Conservation (phyloP, 2,113 vertebrate genomes). For the Bufo bufo region DNA sequence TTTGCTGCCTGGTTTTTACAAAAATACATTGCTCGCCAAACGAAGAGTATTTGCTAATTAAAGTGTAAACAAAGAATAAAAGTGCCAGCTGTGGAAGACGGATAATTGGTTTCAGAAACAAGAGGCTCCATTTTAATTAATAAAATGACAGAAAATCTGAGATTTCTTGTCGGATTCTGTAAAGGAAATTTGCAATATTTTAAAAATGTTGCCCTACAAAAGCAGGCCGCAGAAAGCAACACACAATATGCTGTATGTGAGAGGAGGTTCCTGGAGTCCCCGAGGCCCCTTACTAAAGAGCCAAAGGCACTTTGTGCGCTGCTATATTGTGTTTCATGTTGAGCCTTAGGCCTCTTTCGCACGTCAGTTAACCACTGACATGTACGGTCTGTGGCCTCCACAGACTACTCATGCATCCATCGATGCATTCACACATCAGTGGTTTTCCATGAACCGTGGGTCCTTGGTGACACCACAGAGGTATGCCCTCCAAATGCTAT, state of each 20-base stretch:
- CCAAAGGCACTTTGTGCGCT: not conserved
- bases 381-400: no score
- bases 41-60: slow-evolving; percentile 18
- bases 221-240: not conserved
- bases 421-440: no score
- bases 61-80: slow-evolving; percentile 11
- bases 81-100: slow-evolving; percentile 2
- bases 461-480: no score
- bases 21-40: slow-evolving; percentile 1
- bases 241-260: not conserved
- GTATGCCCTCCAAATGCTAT: no score
- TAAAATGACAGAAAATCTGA: not conserved
- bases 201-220: not conserved
- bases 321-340: no score
- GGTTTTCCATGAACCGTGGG: no score
- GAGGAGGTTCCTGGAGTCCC: not conserved
- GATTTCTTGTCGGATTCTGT: not conserved
- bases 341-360: no score
- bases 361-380: no score
- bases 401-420: no score
- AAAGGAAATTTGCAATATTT: not conserved
- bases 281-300: not conserved
- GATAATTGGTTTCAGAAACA: slow-evolving; percentile 9
- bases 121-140: not conserved
- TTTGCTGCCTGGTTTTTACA: not conserved